Percentiles rank a stretch among this genome's conserved stretches.
Conservation (phyloP, 2,113 vertebrate species). For the Catagonus wagneri region DNA sequence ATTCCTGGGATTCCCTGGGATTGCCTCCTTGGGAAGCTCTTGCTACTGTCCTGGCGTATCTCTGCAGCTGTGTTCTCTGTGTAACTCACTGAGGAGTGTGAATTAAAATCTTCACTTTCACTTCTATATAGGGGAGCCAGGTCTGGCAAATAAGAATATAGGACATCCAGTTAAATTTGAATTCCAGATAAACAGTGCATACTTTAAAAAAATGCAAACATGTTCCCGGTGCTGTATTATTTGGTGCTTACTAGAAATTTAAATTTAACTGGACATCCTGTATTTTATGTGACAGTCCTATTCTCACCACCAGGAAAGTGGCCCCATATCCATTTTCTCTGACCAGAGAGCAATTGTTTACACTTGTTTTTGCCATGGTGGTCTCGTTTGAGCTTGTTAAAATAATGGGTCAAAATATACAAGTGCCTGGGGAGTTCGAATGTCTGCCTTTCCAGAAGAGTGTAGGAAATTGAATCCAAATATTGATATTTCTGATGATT, state of each 20-base stretch:
- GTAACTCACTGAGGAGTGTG: neutral
- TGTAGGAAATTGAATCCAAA: slow-evolving; percentile 41
- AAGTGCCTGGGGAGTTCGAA: neutral
- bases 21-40: neutral
- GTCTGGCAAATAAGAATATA: neutral
- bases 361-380: neutral
- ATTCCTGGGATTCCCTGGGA: neutral
- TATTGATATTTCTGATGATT: slow-evolving; percentile 5
- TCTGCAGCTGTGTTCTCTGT: neutral
- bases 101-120: neutral
- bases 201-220: neutral
- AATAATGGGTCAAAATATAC: slow-evolving; percentile 50
- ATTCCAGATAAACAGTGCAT: neutral
- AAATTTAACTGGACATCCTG: neutral
- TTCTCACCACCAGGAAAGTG: neutral
- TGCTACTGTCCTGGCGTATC: neutral
- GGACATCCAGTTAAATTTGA: neutral
- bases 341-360: neutral
- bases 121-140: neutral
- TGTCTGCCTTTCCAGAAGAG: slow-evolving; percentile 17
- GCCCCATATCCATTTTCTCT: neutral
- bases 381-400: slow-evolving; percentile 23
- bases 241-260: neutral
- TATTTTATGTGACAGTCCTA: neutral
- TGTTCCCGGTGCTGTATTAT: neutral